Evolutionary conservation across 2,888 invertebrate species (phyloP), one percentile per base, ranked within the genome.

Genomic region (Drosophila melanocephala): DNA sequence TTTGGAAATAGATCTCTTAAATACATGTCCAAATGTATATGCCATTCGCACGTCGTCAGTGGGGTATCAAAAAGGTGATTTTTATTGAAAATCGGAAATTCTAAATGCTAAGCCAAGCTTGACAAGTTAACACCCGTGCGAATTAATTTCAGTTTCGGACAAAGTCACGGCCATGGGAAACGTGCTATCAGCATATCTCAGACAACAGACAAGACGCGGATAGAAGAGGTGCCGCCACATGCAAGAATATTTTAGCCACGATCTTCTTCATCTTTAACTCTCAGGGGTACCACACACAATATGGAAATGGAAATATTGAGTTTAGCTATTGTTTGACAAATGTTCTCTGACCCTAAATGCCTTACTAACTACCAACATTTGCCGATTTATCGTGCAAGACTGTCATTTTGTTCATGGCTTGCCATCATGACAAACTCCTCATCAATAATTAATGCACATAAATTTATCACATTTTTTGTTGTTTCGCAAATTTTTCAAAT

Each of bases 121-220:
- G 64, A 77, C 79, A 77, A 80, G 68, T 73, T 76, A 72, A 76
- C 68, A 79, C 68, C 72, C 75, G 75, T 68, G 78, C 80, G 72
- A 65, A 65, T 28, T 72, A 57, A 65, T 72, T 61, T 65, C 64
- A 44, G 65, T 47, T 30, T 51, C 53, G n/a, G 63, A 52, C 79
- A 79, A 79, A 80, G 77, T 79, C 79, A 79, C 35, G 79, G 79
- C 67, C 79, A 79, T 79, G 81, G 80, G 79, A 80, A 79, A 56
- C 64, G 35, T 9, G 33, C 53, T 67, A 67, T 44, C 60, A 26
- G 42, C 67, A 64, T 37, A 57, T 52, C 44, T 56, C 19, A 28
- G 26, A 6, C 19, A n/a, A 71, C 19, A 28, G 26, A 6, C 19
- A n/a, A 71, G 58, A 35, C 58, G 32, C 26, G 28, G 12, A 22